phyloP scores from a whole-genome alignment of 2,113 vertebrate genomes.

The Tapirus terrestris region DNA sequence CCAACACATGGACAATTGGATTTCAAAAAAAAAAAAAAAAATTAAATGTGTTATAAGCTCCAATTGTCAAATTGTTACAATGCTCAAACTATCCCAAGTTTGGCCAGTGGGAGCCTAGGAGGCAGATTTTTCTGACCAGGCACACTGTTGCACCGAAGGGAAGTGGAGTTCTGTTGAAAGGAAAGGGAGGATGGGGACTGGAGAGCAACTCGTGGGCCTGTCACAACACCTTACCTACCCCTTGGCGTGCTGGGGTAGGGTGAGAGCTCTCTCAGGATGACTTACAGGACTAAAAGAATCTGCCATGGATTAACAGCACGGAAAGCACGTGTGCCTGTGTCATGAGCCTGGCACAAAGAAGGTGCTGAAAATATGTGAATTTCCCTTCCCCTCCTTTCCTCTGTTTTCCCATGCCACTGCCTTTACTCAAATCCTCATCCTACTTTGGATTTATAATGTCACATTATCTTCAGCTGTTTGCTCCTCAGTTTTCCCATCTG shows the following conservation, averaged over 20 bases:
- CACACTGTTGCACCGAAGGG: neutral
- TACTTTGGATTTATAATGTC: neutral
- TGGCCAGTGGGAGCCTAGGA: neutral
- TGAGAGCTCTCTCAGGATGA: neutral
- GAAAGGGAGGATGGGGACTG: neutral
- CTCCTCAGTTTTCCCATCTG: neutral
- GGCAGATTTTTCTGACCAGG: neutral
- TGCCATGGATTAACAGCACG: neutral
- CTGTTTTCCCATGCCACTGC: neutral
- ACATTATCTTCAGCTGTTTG: neutral
- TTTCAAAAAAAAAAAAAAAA: neutral
- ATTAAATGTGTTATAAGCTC: neutral
- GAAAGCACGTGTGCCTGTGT: neutral
- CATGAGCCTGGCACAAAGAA: neutral
- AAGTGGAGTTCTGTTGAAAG: neutral
- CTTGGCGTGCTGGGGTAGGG: neutral
- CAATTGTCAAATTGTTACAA: neutral
- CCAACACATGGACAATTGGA: neutral
- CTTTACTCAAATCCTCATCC: neutral
- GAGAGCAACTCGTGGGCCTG: neutral
- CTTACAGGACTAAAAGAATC: neutral
- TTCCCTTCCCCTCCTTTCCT: neutral
- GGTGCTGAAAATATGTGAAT: neutral
- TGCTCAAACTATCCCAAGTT: neutral
- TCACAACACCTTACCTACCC: neutral